Evolutionary conservation across 1,140 invertebrate genomes (phyloP), one percentile per base, ranked within the genome.

Genomic region (Lanistes nyassanus): DNA sequence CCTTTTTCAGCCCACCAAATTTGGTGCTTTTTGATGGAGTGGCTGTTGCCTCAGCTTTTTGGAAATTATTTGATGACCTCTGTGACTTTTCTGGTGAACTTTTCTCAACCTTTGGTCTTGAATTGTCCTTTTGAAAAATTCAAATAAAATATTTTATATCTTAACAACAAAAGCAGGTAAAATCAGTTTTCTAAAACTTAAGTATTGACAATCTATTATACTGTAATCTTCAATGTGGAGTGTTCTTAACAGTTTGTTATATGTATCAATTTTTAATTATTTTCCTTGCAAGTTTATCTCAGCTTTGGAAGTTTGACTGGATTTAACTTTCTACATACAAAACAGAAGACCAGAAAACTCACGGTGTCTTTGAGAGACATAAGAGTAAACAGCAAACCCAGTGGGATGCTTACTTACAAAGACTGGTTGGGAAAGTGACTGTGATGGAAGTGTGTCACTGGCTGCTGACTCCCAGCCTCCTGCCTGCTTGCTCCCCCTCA

Each of bases 1-100:
- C 84, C 76, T 85, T 85, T 76, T 84, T 84, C 73, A 85, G 76
- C 31, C 84, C 84, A 62, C 80, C 82, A 80, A 85, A 85, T 62
- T 23, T 58, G 47, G 36, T 42, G 42, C 21, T 69, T 47, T 58
- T 3, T 73, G 47, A 26, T 39, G 56, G 4, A 3, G 31, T 53
- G 19, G 47, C 34, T 73, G 60, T 51, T 67, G 55, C 47, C 26
- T 34, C 13, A 47, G 9, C 58, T 21, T 66, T 29, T 11, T 56
- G 69, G 36, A 29, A 47, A 56, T 29, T 13, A 7, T 39, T 42
- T 37, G 42, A 36, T 70, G 36, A 19, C 4, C 39, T 77, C 6
- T 53, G 37, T 60, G 26, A 60, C 23, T 19, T 34, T 39, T 51
- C 6, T 42, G 21, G 21, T 74, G 66, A 23, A n/a, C n/a, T n/a